These are phyloP conservation scores for Amblyjoppa fuscipennis DNA, from an alignment of 2,888 invertebrate species.

Conservation along the genomic window DNA sequence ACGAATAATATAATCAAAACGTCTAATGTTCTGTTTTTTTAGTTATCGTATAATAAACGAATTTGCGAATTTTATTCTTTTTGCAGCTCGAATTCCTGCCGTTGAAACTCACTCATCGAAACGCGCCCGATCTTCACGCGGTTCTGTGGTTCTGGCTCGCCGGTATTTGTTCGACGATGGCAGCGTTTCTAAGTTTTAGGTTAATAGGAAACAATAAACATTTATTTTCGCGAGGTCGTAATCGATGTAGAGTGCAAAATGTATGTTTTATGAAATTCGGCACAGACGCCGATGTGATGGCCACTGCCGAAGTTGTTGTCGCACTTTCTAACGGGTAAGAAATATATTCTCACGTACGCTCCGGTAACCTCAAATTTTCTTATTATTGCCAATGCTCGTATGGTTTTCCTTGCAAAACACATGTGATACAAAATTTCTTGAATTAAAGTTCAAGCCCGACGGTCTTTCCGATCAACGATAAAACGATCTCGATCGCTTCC, in stretches of 20 bases:
- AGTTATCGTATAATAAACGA: too few relatives aligned
- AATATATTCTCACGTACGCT: background rate
- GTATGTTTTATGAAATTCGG: slow-evolving; percentile 29
- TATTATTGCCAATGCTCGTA: slow-evolving; percentile 60
- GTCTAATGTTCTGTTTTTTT: too few relatives aligned
- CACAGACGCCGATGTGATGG: background rate
- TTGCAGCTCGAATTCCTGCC: too few relatives aligned
- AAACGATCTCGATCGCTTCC: too few relatives aligned
- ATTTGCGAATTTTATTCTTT: too few relatives aligned
- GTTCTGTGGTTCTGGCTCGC: slow-evolving; percentile 30
- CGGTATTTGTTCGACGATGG: slow-evolving; percentile 71
- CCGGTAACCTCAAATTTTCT: slow-evolving; percentile 45
- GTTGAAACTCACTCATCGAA: background rate
- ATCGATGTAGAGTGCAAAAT: slow-evolving; percentile 58
- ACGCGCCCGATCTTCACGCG: background rate
- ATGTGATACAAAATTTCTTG: background rate
- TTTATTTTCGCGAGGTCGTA: slow-evolving; percentile 58
- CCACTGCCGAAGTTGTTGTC: slow-evolving; percentile 75
- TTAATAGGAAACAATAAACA: slow-evolving; percentile 72
- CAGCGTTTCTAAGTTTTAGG: slow-evolving; percentile 70
- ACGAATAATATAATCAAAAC: too few relatives aligned
- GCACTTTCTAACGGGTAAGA: slow-evolving; percentile 88
- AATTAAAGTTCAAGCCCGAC: background rate
- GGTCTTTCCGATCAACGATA: too few relatives aligned
- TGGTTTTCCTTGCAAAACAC: background rate